Percentiles rank a stretch among this genome's conserved stretches.
Evolutionary conservation across 2,888 invertebrate species (phyloP).

Genomic region (Amiota mariae): DNA sequence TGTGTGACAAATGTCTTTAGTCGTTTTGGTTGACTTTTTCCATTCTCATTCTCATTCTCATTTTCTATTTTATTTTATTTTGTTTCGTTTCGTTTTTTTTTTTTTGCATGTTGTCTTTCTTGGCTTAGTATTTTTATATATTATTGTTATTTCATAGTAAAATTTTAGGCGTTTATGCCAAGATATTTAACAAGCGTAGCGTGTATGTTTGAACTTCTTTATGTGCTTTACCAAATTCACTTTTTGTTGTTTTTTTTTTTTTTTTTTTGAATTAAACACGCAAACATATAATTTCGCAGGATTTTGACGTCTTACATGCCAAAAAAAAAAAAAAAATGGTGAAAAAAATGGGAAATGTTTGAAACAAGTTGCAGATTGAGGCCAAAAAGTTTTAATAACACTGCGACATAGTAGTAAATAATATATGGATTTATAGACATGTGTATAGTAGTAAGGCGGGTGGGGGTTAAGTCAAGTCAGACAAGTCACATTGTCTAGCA

Average conservation of each 20-base stretch:
- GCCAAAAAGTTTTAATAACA: slow-evolving; percentile 41
- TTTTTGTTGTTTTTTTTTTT: not conserved
- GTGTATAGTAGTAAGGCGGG: too few species aligned
- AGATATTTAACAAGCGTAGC: slow-evolving; percentile 22
- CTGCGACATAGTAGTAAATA: slow-evolving; percentile 6
- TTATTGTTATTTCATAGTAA: not conserved
- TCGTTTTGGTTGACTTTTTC: slow-evolving; percentile 28
- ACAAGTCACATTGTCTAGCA: slow-evolving; percentile 3
- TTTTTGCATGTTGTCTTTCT: slow-evolving; percentile 24
- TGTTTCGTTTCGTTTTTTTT: not conserved
- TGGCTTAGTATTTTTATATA: not conserved
- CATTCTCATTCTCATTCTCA: not conserved
- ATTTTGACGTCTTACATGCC: slow-evolving; percentile 18
- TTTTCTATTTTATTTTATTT: slow-evolving; percentile 2
- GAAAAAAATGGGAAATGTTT: slow-evolving; percentile 1
- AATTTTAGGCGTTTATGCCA: slow-evolving; percentile 16
- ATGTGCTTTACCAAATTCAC: not conserved
- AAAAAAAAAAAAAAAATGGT: slow-evolving; percentile 3
- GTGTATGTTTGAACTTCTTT: not conserved
- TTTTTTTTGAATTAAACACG: slow-evolving; percentile 48
- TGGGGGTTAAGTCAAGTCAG: too few species aligned
- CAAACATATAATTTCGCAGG: slow-evolving; percentile 62
- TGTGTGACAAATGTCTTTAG: slow-evolving; percentile 63
- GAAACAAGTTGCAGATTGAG: slow-evolving; percentile 33
- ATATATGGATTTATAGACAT: slow-evolving; percentile 9